phyloP scores from a whole-genome alignment of 2,797 vertebrate genomes.

The Acanthurus lineatus region DNA sequence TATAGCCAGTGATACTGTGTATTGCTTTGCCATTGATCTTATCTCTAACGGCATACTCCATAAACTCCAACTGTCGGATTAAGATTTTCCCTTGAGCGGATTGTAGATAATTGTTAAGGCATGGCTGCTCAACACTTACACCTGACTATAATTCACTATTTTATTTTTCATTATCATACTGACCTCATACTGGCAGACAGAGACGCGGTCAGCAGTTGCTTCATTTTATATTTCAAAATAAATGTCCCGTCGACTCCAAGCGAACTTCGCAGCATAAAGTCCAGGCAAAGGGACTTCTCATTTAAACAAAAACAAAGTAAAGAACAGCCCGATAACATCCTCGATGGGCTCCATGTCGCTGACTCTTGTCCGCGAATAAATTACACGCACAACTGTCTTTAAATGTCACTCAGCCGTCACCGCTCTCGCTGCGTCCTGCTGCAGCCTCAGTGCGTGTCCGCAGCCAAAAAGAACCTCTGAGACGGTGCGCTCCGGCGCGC shows the following conservation, averaged over 20 bases:
- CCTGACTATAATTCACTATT: not conserved
- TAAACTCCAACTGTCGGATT: not conserved
- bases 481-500: constrained; percentile 48
- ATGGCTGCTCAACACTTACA: constrained; percentile 17
- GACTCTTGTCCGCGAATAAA: constrained; percentile 5
- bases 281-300: constrained; percentile 23
- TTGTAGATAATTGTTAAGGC: constrained; percentile 3
- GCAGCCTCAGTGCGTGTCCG: constrained; percentile 67
- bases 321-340: constrained; percentile 1
- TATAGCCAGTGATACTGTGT: not conserved
- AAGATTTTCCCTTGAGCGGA: constrained; percentile 2
- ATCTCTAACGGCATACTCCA: not conserved
- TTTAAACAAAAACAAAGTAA: constrained; percentile 12
- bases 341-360: constrained; percentile 5
- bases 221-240: constrained; percentile 30
- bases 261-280: constrained; percentile 44
- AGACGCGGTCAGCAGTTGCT: constrained; percentile 5
- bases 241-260: constrained; percentile 28
- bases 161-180: constrained; percentile 15
- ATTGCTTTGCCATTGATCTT: not conserved
- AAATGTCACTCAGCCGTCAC: constrained; percentile 43
- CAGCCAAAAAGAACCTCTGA: constrained; percentile 27
- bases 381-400: constrained; percentile 28
- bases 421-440: constrained; percentile 48
- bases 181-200: constrained; percentile 38